These are phyloP conservation scores for Fistularia commersonii DNA, from an alignment of 2,797 vertebrate species.

Conservation along the genomic window DNA sequence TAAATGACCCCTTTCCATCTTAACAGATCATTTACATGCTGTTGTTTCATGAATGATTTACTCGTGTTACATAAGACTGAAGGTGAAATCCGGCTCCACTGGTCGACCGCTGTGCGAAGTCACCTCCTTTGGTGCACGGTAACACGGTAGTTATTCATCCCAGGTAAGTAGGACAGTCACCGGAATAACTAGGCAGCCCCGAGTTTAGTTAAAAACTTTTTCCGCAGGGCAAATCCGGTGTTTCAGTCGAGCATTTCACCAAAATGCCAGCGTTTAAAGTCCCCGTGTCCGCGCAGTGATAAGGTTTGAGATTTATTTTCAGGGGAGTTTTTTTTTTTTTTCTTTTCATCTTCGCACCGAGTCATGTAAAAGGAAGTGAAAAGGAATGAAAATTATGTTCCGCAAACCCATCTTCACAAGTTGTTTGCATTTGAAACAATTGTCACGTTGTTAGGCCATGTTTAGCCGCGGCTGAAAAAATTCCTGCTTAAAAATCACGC, in stretches of 20 bases:
- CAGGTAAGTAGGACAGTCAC: constrained; percentile 34
- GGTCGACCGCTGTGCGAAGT: constrained; percentile 37
- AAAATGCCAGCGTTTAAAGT: too few relatives aligned
- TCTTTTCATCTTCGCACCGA: too few relatives aligned
- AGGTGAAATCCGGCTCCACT: constrained; percentile 30
- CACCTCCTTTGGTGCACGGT: constrained; percentile 18
- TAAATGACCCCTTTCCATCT: constrained; percentile 34
- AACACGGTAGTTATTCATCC: constrained; percentile 37
- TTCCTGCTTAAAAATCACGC: too few relatives aligned
- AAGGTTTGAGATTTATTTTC: too few relatives aligned
- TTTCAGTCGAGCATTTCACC: too few relatives aligned
- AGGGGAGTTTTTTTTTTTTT: too few relatives aligned
- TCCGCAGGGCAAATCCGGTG: not conserved
- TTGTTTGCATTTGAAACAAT: too few relatives aligned
- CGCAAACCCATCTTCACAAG: too few relatives aligned
- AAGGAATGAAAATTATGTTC: not conserved
- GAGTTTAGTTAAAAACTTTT: not conserved
- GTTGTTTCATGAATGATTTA: constrained; percentile 64
- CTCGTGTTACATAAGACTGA: constrained; percentile 47
- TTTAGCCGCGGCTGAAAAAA: too few relatives aligned
- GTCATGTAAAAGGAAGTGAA: not conserved
- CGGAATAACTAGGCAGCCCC: constrained; percentile 17
- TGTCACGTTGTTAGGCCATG: too few relatives aligned
- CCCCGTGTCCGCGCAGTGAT: too few relatives aligned
- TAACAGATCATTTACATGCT: constrained; percentile 53